These are phyloP conservation scores for Urocyon cinereoargenteus DNA, from an alignment of 2,797 vertebrate species.

Conservation along the genomic window DNA sequence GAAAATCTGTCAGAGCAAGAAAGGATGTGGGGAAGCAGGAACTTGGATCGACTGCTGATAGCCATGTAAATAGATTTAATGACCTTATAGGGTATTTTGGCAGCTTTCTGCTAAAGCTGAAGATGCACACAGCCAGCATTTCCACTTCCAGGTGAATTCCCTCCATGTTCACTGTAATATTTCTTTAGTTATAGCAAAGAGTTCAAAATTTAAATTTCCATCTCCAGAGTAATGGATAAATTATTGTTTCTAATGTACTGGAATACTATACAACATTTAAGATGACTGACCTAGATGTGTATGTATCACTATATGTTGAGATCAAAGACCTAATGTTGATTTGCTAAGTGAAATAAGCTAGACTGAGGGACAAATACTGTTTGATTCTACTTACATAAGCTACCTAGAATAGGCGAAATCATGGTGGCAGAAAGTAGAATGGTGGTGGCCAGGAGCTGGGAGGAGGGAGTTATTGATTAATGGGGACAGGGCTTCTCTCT, in stretches of 20 bases:
- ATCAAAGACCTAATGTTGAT: background rate
- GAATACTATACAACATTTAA: background rate
- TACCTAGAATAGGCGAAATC: background rate
- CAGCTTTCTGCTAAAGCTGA: background rate
- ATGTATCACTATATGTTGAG: background rate
- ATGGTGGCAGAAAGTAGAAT: background rate
- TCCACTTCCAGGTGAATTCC: background rate
- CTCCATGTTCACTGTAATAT: background rate
- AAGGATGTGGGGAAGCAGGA: background rate
- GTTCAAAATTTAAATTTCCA: background rate
- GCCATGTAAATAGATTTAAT: background rate
- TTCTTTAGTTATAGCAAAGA: background rate
- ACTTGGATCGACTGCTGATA: background rate
- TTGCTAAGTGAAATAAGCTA: background rate
- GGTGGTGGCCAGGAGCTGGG: background rate
- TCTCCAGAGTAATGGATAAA: background rate
- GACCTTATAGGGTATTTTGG: background rate
- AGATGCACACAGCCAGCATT: background rate
- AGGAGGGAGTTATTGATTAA: background rate
- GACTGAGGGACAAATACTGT: background rate
- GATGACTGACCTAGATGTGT: background rate
- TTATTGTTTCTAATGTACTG: background rate
- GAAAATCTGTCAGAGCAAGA: background rate
- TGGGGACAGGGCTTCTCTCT: background rate
- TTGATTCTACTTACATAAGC: background rate